Base-by-base conservation (phyloP, 2,888 invertebrate genomes). In the Unio pictorum region DNA sequence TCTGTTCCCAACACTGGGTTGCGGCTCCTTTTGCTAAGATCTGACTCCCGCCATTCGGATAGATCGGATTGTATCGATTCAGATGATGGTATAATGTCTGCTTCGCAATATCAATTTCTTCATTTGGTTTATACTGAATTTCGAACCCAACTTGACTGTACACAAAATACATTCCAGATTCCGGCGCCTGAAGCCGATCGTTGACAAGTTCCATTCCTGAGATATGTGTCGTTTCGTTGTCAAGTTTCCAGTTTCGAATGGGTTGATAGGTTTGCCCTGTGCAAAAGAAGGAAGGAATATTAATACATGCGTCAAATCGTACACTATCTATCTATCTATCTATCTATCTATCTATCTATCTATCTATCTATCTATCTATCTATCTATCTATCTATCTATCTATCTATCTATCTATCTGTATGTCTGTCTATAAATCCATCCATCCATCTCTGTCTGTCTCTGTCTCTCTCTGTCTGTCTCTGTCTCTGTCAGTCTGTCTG, bases 71-170 rank as follows among this genome's bases (percentile, higher is more conserved):
- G 67, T 75, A 81, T 30, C 80, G 67, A 55, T 75, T 78, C 1
- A 82, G 74, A 34, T 72, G 75, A 64, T 81, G 81, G 62, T 79
- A 81, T 4, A 81, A 45, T 7, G 78, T 68, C 58, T 78, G 76
- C 2, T 66, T 54, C 1, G 64, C 65, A 54, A 56, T 61, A 0
- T 68, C 26, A 17, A 63, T 58, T 1, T 55, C 20, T 56, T 58
- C 54, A 45, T 45, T 45, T 45, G 45, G 11, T 8, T 45, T 8
- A 66, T 79, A 80, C 54, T 68, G 68, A 8, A 76, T 66, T 15
- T 74, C 68, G 66, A 80, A 81, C n/a, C 74, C 77, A 4, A 76
- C 75, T 61, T 81, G 81, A 30, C 81, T 81, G 67, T 81, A 81
- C 34, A 81, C 62, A 63, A 75, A 80, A 64, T 81, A 81, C 34